Evolutionary conservation across 2,888 invertebrate genomes (phyloP).

Genomic region (Idaea biselata): DNA sequence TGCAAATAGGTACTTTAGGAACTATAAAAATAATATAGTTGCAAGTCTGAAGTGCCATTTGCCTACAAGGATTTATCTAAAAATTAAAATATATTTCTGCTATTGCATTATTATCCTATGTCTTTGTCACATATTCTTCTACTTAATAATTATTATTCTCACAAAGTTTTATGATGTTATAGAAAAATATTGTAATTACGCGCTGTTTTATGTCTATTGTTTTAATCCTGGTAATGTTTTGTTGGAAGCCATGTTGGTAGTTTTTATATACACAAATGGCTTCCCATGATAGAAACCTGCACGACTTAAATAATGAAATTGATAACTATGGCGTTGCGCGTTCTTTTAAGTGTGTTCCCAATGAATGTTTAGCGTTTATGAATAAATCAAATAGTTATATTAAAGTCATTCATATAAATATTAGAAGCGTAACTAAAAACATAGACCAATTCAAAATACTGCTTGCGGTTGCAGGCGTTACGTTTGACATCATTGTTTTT

Average conservation of each 20-base stretch:
- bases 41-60: neutral
- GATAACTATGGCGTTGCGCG: neutral
- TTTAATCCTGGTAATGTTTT: neutral
- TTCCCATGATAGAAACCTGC: neutral
- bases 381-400: neutral
- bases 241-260: neutral
- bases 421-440: slow-evolving; percentile 19
- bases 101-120: too few relatives aligned
- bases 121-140: too few relatives aligned
- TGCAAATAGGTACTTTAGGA: neutral
- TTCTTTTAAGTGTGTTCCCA: neutral
- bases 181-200: neutral
- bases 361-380: neutral
- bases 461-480: neutral
- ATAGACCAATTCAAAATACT: slow-evolving; percentile 11
- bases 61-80: neutral
- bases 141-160: too few relatives aligned
- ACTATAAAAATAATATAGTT: neutral
- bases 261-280: neutral
- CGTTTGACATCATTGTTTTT: slow-evolving; percentile 15
- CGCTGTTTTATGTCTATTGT: neutral
- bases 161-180: too few relatives aligned
- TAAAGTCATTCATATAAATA: slow-evolving; percentile 16
- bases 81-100: too few relatives aligned
- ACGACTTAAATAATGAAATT: neutral